A percentile compares a stretch with the other conserved stretches of the same genome.
Evolutionary conservation across 2,797 vertebrate species (phyloP).

Genomic region (Sparidentex hasta): DNA sequence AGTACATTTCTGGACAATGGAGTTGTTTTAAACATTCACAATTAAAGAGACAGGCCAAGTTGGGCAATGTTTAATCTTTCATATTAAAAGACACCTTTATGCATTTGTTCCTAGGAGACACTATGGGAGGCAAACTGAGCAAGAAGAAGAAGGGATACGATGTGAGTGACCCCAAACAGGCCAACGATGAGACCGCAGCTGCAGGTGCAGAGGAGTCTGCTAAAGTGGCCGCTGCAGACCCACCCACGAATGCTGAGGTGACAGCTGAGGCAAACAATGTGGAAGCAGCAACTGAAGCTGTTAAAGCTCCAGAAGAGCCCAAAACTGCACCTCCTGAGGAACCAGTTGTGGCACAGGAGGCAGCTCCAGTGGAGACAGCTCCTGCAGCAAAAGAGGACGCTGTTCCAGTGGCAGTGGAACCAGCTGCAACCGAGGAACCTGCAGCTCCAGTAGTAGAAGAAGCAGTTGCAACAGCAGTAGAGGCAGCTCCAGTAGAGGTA

Average conservation of each 20-base stretch:
- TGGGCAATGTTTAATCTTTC: constrained; percentile 8
- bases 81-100: constrained; percentile 35
- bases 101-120: constrained; percentile 74
- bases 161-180: constrained; percentile 92
- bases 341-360: neutral
- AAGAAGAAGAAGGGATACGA: constrained; percentile 99
- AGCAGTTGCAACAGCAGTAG: neutral
- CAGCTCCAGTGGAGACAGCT: constrained; percentile 1
- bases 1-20: neutral
- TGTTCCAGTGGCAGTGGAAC: neutral
- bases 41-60: neutral
- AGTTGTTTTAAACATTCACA: constrained; percentile 2
- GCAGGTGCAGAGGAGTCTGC: constrained; percentile 54
- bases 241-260: constrained; percentile 50
- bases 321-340: constrained; percentile 51
- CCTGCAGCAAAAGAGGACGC: neutral
- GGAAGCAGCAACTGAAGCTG: constrained; percentile 64
- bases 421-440: neutral
- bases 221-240: constrained; percentile 58
- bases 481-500: neutral
- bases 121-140: constrained; percentile 97
- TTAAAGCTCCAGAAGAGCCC: constrained; percentile 50
- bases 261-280: constrained; percentile 55
- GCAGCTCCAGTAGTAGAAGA: neutral
- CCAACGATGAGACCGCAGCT: constrained; percentile 86